Conservation (phyloP, 2,113 vertebrate genomes). For the Alosa alosa region DNA sequence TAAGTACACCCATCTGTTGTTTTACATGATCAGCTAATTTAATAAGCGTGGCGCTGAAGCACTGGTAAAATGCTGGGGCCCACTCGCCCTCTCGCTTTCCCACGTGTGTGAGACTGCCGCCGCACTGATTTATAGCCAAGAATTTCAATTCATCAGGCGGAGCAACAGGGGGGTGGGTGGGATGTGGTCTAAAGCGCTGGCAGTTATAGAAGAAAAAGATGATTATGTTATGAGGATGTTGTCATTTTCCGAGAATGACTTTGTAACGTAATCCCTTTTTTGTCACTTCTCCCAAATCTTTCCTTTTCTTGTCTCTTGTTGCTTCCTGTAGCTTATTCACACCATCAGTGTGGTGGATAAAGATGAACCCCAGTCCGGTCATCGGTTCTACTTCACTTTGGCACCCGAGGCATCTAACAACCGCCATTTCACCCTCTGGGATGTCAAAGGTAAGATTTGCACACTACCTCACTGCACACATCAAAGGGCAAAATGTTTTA, state of each 20-base stretch:
- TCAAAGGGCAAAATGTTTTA: neutral
- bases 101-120: neutral
- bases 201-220: neutral
- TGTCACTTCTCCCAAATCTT: constrained; percentile 18
- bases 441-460: constrained; percentile 84
- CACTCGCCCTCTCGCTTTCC: neutral
- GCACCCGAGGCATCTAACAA: constrained; percentile 82
- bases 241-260: neutral
- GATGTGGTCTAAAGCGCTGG: neutral
- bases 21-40: constrained; percentile 41
- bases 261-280: neutral
- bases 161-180: neutral
- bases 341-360: constrained; percentile 94
- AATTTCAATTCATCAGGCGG: neutral
- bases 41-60: constrained; percentile 30
- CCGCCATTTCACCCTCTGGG: constrained; percentile 89
- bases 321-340: constrained; percentile 84
- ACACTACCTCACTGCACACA: neutral
- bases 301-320: neutral
- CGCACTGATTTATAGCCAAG: neutral
- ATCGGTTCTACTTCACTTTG: constrained; percentile 91
- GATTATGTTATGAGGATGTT: neutral
- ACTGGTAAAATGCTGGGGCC: neutral
- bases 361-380: constrained; percentile 90
- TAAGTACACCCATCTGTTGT: constrained; percentile 46